Base-by-base conservation (phyloP, 2,113 vertebrate genomes). In the Rafetus swinhoei region DNA sequence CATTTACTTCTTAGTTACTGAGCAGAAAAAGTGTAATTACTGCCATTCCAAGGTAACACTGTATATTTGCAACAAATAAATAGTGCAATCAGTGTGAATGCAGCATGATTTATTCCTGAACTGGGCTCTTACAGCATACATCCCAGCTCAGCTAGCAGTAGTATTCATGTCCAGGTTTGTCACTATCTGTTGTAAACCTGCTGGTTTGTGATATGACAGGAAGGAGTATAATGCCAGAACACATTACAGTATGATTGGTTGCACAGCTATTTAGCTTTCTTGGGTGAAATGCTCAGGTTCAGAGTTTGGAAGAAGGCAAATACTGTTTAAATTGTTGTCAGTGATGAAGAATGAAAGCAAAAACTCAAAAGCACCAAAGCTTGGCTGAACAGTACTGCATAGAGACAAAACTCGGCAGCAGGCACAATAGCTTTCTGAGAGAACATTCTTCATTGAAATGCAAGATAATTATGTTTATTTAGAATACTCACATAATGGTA, bases 11-110 rank as follows among this genome's bases (percentile, higher is more conserved):
- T 74, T 86, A 4, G 39, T 79, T 93, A 90, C 21, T 55, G 57
- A 83, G 35, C 9, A 82, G 59, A 10, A 65, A 81, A 69, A 90
- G 22, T 74, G 52, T 62, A 72, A 79, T 86, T 90, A 83, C 14
- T 76, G 6, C 24, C 11, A 53, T 79, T 76, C 25, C 3, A 50
- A 81, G 76, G 15, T 6, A 27, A 13, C 53, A 13, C 87, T 85
- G 72, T 83, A 74, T 76, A 72, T 89, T 77, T 81, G 2, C 35
- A 74, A 53, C 54, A 39, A 91, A 94, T 94, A 83, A 95, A 86
- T 86, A 60, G 25, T 77, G n/a, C 32, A 93, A 79, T 79, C 21
- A 45, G 12, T 79, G 74, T 53, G 65, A 29, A 69, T 5, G 9
- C 16, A 84, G 54, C 50, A 76, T 69, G 45, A 79, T 88, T 86